Conservation (phyloP, 2,797 vertebrate genomes). For the Cheracebus regulus region DNA sequence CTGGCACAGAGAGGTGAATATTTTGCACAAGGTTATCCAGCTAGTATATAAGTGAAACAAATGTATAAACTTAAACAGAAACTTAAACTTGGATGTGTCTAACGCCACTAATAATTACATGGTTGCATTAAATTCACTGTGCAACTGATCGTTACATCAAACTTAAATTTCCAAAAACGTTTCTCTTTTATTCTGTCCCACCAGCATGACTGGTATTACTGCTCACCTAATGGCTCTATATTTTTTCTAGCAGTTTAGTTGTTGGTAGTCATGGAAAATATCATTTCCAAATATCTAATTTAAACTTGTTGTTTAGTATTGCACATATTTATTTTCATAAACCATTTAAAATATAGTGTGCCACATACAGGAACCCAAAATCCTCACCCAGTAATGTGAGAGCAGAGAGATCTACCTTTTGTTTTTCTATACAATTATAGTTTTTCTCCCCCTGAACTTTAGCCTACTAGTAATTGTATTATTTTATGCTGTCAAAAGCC, state of each 20-base stretch:
- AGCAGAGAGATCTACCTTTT: neutral
- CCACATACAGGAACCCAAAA: neutral
- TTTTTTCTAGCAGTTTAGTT: neutral
- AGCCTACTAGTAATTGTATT: slow-evolving; percentile 46
- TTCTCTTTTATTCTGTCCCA: neutral
- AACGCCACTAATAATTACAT: neutral
- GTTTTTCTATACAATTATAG: neutral
- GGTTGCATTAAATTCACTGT: neutral
- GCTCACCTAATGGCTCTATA: neutral
- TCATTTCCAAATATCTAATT: neutral
- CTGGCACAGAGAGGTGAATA: neutral
- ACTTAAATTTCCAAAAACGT: neutral
- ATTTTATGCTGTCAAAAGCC: slow-evolving; percentile 53
- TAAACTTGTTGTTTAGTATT: neutral
- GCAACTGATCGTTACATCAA: neutral
- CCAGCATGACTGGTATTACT: neutral
- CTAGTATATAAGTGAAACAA: neutral
- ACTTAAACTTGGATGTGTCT: neutral
- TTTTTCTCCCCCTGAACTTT: slow-evolving; percentile 16
- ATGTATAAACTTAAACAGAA: neutral
- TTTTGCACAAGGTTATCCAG: neutral
- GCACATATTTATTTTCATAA: neutral
- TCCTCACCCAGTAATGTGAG: neutral
- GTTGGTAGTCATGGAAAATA: neutral
- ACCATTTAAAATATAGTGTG: neutral